These are phyloP conservation scores for Malurus cyaneus DNA, from an alignment of 2,113 vertebrate genomes.

Conservation along the genomic window DNA sequence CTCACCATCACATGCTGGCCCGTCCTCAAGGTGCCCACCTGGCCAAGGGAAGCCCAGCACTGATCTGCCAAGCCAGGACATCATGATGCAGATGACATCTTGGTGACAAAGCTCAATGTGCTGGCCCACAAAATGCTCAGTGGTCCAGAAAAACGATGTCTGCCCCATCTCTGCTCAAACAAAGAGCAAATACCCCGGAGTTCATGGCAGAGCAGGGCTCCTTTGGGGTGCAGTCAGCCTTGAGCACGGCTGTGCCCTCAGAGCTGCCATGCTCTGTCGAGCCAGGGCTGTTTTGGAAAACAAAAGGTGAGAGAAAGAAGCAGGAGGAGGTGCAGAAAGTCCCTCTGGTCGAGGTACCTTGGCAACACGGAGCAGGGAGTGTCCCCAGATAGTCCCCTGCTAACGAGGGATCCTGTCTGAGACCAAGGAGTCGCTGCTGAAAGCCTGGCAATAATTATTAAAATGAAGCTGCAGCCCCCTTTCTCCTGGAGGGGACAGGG, in stretches of 20 bases:
- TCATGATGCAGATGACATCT: neutral
- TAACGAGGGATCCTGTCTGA: neutral
- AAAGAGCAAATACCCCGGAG: neutral
- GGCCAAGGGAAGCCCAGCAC: neutral
- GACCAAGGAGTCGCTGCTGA: neutral
- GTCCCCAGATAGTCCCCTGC: neutral
- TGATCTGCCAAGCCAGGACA: neutral
- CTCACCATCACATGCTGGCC: neutral
- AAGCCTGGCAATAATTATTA: constrained; percentile 3
- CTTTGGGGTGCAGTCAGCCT: neutral
- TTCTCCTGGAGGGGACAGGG: neutral
- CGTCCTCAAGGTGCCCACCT: neutral
- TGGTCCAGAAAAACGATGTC: neutral
- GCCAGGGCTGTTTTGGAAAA: neutral
- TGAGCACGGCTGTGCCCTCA: neutral
- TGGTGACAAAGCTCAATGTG: rapidly evolving
- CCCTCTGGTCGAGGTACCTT: neutral
- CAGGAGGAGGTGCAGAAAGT: neutral
- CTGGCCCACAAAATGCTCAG: neutral
- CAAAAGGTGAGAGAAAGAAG: neutral
- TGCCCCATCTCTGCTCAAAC: neutral
- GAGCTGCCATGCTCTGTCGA: neutral
- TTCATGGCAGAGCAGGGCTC: neutral
- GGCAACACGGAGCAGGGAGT: neutral
- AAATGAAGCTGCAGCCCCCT: neutral